Evolutionary conservation across 2,888 invertebrate genomes (phyloP), one percentile per base, ranked within the genome.

Genomic region (Bedellia somnulentella): DNA sequence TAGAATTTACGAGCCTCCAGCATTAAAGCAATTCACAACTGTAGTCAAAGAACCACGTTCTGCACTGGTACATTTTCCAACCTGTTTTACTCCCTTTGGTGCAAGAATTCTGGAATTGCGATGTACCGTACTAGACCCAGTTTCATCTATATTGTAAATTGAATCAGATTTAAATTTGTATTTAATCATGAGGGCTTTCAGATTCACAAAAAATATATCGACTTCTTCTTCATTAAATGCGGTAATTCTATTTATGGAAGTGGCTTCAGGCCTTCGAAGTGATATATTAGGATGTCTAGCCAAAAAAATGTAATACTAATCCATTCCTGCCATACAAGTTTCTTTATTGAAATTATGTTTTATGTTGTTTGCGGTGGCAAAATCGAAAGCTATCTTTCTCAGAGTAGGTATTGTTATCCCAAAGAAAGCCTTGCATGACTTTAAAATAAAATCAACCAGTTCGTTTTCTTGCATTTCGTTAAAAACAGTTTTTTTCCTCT

Each of bases 11-110:
- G 30, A 29, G 8, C 52, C 53, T 18, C 45, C 30, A 14, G 57
- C 56, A 48, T 45, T 59, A 29, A 56, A 42, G 33, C 43, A 44
- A 37, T 49, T 53, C 32, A 51, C 42, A 48, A 42, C 46, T 34
- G 54, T 58, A 22, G 53, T 46, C 29, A 41, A 41, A 18, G 38
- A 28, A 28, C 40, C 44, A 37, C 42, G 36, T 44, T 45, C 52
- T 34, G 33, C 44, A 38, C 47, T 51, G 25, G 54, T 51, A 31
- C 42, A 39, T 31, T 37, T 41, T 11, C 49, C 50, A 10, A 56
- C 44, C 38, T 49, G 48, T 37, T 49, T 44, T 38, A 43, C 37
- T 34, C 52, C 47, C 46, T 46, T 47, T 35, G 36, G 21, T 29
- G 47, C 45, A 32, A 46, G 27, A 16, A 43, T 40, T 35, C 30